phyloP scores from a whole-genome alignment of 2,888 invertebrate genomes.

The Candidula unifasciata region DNA sequence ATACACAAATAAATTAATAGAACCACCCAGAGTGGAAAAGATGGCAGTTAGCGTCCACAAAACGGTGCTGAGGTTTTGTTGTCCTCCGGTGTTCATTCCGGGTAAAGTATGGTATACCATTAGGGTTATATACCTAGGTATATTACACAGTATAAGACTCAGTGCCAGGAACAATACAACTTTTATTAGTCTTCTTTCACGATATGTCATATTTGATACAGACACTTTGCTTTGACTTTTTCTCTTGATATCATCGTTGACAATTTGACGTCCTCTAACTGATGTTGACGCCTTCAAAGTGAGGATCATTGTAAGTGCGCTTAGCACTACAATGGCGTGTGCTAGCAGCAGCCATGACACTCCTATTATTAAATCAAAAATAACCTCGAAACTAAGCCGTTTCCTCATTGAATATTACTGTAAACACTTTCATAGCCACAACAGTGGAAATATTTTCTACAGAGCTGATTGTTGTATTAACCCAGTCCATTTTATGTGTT shows the following conservation, averaged over 20 bases:
- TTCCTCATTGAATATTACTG: not conserved
- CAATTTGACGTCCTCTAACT: not conserved
- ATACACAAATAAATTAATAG: not conserved
- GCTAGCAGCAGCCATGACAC: not conserved
- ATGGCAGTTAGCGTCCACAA: not conserved
- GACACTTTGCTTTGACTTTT: not conserved
- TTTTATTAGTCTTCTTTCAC: not conserved
- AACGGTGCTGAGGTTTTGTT: not conserved
- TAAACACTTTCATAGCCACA: not conserved
- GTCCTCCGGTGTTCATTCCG: not conserved
- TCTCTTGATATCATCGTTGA: not conserved
- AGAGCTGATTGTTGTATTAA: not conserved
- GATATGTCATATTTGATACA: not conserved
- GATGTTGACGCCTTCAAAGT: not conserved
- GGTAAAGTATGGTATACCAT: not conserved
- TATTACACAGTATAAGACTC: not conserved
- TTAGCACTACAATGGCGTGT: not conserved
- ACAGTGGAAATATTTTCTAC: not conserved
- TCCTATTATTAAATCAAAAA: not conserved
- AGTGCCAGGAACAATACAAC: not conserved
- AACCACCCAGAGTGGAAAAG: not conserved
- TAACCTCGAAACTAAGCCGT: not conserved
- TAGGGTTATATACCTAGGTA: not conserved
- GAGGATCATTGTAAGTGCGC: not conserved
- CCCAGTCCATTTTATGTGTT: constrained; percentile 6